Conservation (phyloP, 2,113 vertebrate genomes). For the Ictalurus furcatus region DNA sequence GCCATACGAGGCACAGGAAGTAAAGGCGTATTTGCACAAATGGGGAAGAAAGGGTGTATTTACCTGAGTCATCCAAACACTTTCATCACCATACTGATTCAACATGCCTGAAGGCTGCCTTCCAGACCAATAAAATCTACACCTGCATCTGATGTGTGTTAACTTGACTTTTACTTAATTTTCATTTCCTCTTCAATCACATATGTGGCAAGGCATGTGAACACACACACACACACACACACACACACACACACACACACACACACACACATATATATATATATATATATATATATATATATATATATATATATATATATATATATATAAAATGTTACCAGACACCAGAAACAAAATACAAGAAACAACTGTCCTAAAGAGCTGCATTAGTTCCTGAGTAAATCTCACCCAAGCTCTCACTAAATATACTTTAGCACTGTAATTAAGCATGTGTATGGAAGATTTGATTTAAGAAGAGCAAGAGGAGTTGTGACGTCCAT, state of each 20-base stretch:
- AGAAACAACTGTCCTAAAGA: background rate
- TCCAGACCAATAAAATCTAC: background rate
- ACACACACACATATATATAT: too few relatives aligned
- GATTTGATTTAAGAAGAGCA: background rate
- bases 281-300: too few relatives aligned
- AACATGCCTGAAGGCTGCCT: conserved; percentile 13
- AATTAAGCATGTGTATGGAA: conserved; percentile 13
- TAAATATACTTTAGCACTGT: background rate
- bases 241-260: too few relatives aligned
- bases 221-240: background rate
- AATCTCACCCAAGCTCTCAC: background rate
- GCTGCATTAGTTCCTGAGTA: background rate
- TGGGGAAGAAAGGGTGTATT: conserved; percentile 13
- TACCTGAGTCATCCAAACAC: conserved; percentile 39
- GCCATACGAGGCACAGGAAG: conserved; percentile 27
- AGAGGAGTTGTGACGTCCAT: conserved; percentile 25
- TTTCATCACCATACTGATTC: conserved; percentile 34
- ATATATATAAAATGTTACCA: background rate
- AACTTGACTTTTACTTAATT: conserved; percentile 10
- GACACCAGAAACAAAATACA: background rate
- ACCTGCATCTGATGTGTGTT: background rate
- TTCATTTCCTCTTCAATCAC: conserved; percentile 6
- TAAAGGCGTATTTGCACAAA: conserved; percentile 35
- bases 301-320: too few relatives aligned
- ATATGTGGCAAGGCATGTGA: background rate